Percentiles rank a stretch among this genome's conserved stretches.
Conservation (phyloP, 1,140 invertebrate genomes). For the Littorina saxatilis region DNA sequence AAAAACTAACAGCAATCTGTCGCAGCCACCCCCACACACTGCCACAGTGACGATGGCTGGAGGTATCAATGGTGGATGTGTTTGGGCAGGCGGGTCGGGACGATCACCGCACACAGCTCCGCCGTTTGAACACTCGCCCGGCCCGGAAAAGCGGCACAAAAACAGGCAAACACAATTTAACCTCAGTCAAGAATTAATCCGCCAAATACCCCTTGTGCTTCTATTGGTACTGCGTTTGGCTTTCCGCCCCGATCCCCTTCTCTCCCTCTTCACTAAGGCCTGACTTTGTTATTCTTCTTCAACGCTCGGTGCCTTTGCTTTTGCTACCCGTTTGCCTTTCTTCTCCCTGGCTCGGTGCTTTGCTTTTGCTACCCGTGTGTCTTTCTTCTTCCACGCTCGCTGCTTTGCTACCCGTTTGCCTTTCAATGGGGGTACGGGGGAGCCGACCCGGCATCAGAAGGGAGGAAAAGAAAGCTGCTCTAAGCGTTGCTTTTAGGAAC, state of each 20-base stretch:
- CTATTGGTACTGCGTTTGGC: constrained; percentile 24
- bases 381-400: no score
- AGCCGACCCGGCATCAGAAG: no score
- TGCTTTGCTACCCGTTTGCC: no score
- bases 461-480: no score
- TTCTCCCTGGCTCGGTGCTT: not conserved
- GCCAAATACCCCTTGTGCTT: constrained; percentile 17
- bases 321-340: not conserved
- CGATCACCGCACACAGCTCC: not conserved
- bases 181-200: constrained; percentile 32
- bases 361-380: constrained; percentile 15
- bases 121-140: constrained; percentile 12
- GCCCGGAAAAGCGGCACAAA: constrained; percentile 20
- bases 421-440: not conserved
- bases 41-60: not conserved
- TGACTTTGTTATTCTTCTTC: not conserved
- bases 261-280: not conserved
- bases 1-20: not conserved
- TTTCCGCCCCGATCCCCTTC: constrained; percentile 10
- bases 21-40: not conserved
- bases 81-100: not conserved
- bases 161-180: constrained; percentile 35
- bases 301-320: not conserved
- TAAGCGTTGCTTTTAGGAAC: no score
- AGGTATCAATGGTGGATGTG: not conserved